A percentile compares a stretch with the other conserved stretches of the same genome.
Conservation (phyloP, 2,888 invertebrate species). For the Callimorpha dominula region DNA sequence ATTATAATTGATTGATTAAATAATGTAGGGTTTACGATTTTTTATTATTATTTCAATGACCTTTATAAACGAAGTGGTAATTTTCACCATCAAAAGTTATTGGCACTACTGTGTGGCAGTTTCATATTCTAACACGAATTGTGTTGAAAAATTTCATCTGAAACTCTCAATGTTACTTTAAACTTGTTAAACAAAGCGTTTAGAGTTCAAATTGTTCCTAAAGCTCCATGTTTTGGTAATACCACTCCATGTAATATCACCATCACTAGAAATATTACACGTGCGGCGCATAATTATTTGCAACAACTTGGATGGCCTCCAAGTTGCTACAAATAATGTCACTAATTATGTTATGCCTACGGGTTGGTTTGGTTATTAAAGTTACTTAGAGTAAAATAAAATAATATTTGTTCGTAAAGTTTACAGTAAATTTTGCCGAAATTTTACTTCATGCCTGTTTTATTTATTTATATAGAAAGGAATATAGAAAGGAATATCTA, state of each 20-base stretch:
- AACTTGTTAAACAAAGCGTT: not conserved
- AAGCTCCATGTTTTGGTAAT: not conserved
- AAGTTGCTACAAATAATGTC: conserved; percentile 7
- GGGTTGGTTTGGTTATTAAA: not conserved
- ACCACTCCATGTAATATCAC: not conserved
- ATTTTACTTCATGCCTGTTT: not conserved
- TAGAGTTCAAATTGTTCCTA: not conserved
- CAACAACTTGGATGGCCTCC: conserved; percentile 4
- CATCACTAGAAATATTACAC: not conserved
- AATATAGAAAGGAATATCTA: not conserved
- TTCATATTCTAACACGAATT: not conserved
- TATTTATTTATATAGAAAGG: not conserved
- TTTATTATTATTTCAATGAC: not conserved
- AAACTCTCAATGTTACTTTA: not conserved
- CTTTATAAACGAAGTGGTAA: not conserved
- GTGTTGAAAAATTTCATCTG: not conserved
- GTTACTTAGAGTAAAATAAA: not conserved
- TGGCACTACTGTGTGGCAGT: not conserved
- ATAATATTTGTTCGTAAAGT: not conserved
- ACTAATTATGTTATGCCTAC: conserved; percentile 1
- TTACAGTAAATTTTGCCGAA: not conserved
- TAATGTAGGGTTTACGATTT: not conserved
- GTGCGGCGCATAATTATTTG: conserved; percentile 27
- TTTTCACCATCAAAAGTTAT: not conserved
- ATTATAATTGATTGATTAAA: too few relatives aligned